A percentile compares a stretch with the other conserved stretches of the same genome.
These are phyloP conservation scores for Pharmacophagus antenor DNA, from an alignment of 2,888 invertebrate species.

Conservation along the genomic window DNA sequence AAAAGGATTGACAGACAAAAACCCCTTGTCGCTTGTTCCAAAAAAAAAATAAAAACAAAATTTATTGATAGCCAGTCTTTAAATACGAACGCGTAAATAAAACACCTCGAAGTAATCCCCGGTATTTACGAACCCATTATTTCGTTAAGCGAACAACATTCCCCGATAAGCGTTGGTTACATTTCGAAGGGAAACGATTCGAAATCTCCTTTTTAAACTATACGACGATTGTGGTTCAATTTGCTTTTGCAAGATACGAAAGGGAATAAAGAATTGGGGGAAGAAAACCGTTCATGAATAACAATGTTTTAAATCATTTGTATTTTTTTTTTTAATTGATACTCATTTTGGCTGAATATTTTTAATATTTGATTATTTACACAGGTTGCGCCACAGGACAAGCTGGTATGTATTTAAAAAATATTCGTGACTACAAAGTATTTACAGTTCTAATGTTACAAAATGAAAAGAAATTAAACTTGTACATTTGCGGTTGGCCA, in stretches of 20 bases:
- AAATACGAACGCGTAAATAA: background rate
- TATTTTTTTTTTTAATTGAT: no score
- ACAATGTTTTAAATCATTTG: background rate
- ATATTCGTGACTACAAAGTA: background rate
- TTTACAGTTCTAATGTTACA: background rate
- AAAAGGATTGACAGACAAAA: no score
- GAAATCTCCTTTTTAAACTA: background rate
- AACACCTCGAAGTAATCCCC: conserved; percentile 3
- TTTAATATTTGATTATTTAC: background rate
- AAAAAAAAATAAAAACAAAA: background rate
- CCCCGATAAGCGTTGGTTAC: background rate
- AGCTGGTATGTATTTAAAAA: conserved; percentile 1
- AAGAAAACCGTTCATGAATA: background rate
- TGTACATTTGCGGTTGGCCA: no score
- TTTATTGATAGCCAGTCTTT: background rate
- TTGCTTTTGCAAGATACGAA: background rate
- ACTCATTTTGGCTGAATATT: background rate
- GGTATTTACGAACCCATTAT: conserved; percentile 22
- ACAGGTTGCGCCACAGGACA: conserved; percentile 18
- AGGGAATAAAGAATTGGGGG: background rate
- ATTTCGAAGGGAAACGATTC: background rate
- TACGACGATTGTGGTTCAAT: background rate
- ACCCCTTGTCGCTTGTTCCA: no score
- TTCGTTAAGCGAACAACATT: conserved; percentile 18
- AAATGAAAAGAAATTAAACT: no score